Evolutionary conservation across 2,113 vertebrate genomes (phyloP).

Genomic region (Rhadina sibilatrix): DNA sequence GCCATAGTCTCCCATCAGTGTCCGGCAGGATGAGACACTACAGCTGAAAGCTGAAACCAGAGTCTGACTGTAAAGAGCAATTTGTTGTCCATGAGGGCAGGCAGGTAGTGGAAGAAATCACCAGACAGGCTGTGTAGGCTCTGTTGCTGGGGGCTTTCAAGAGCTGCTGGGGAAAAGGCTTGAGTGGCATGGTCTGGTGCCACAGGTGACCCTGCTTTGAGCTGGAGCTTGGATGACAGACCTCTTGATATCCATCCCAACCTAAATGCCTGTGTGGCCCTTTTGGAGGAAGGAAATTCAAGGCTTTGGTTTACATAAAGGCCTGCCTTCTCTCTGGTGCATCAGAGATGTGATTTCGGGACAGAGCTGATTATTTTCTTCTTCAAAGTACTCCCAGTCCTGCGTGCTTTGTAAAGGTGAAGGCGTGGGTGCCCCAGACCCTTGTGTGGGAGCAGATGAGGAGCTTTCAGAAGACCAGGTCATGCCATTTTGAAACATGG

Average conservation of each 20-base stretch:
- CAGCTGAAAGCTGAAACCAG: background rate
- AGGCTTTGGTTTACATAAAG: background rate
- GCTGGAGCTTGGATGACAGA: background rate
- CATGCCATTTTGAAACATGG: background rate
- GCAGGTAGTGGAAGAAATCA: background rate
- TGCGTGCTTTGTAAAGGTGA: accelerated
- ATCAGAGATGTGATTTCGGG: background rate
- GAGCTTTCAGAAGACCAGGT: background rate
- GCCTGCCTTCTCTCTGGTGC: background rate
- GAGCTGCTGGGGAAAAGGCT: background rate
- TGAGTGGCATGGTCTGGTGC: background rate
- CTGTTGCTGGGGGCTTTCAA: background rate
- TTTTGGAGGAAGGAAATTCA: background rate
- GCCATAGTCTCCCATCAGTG: accelerated
- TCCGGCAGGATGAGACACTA: background rate
- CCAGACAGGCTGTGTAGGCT: background rate
- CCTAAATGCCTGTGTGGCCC: background rate
- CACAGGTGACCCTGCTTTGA: background rate
- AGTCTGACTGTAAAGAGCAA: background rate
- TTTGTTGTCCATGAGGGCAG: background rate
- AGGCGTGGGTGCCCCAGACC: accelerated
- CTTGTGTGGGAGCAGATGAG: background rate
- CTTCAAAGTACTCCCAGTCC: background rate
- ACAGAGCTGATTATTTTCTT: background rate
- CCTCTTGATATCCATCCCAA: background rate